Conservation (phyloP, 2,797 vertebrate genomes). For the Echiichthys vipera region DNA sequence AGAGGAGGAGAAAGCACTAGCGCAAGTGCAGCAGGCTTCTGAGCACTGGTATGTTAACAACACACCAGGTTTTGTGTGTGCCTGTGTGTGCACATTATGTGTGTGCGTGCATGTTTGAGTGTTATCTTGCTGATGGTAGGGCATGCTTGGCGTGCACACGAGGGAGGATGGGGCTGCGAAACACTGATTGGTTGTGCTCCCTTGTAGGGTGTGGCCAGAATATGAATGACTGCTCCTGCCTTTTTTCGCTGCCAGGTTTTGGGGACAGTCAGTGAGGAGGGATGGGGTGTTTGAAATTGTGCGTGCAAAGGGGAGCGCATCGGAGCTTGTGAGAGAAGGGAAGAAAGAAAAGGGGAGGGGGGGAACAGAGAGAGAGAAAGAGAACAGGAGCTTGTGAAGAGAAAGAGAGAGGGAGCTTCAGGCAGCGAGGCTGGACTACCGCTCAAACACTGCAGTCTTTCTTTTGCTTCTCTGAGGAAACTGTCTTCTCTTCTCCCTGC, state of each 20-base stretch:
- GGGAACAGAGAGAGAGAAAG: conserved; percentile 35
- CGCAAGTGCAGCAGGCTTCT: conserved; percentile 50
- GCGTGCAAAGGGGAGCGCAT: conserved; percentile 55
- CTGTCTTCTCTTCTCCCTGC: conserved; percentile 60
- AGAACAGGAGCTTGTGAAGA: conserved; percentile 63
- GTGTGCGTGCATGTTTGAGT: conserved; percentile 6
- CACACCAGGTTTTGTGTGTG: conserved; percentile 46
- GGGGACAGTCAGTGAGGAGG: conserved; percentile 72
- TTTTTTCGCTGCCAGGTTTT: conserved; percentile 69
- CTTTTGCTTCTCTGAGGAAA: conserved; percentile 78
- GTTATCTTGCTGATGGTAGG: conserved; percentile 52
- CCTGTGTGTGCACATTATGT: not conserved
- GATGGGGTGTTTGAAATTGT: conserved; percentile 68
- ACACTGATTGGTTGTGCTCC: conserved; percentile 73
- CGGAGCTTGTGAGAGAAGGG: conserved; percentile 55
- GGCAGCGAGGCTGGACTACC: conserved; percentile 78
- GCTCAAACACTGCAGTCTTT: conserved; percentile 84
- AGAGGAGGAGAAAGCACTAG: conserved; percentile 51
- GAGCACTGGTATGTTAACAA: conserved; percentile 58
- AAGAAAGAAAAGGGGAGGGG: conserved; percentile 41
- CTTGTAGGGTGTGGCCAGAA: conserved; percentile 76
- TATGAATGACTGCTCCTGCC: conserved; percentile 75
- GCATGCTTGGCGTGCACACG: conserved; percentile 51
- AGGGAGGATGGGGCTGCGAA: conserved; percentile 63
- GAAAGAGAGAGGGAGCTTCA: conserved; percentile 76